Evolutionary conservation across 2,113 vertebrate species (phyloP).

Genomic region (Aegypius monachus): DNA sequence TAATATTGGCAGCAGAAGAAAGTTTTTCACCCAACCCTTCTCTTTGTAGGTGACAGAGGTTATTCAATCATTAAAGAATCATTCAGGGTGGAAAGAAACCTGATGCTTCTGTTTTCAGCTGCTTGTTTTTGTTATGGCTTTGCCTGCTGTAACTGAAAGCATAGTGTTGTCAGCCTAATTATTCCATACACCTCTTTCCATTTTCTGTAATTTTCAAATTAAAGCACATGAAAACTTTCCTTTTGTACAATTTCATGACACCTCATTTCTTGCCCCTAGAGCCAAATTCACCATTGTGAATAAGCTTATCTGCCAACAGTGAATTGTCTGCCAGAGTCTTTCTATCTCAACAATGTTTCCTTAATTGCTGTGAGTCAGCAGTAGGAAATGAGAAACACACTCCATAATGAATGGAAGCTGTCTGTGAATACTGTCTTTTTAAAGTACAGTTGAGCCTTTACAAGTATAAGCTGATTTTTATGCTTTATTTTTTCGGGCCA

Average conservation of each 20-base stretch:
- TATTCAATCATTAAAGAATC: neutral
- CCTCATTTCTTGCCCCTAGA: neutral
- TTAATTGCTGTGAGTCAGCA: conserved; percentile 51
- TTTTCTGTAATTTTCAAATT: conserved; percentile 1
- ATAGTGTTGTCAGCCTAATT: neutral
- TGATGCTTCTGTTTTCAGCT: neutral
- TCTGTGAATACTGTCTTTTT: neutral
- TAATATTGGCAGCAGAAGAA: neutral
- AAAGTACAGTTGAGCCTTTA: neutral
- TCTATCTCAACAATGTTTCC: neutral
- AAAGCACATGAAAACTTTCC: neutral
- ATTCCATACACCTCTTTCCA: neutral
- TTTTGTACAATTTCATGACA: neutral
- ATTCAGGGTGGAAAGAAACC: neutral
- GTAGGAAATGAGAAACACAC: neutral
- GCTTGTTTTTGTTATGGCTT: neutral
- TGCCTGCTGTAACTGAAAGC: neutral
- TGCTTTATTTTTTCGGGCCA: neutral
- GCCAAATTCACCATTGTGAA: neutral
- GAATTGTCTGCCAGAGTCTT: neutral
- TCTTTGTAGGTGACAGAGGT: neutral
- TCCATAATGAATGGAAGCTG: neutral
- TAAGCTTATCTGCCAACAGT: neutral
- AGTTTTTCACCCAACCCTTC: neutral
- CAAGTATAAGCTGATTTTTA: conserved; percentile 10